These are phyloP conservation scores for Gymnosoma rotundatum DNA, from an alignment of 2,888 invertebrate genomes.

Conservation along the genomic window DNA sequence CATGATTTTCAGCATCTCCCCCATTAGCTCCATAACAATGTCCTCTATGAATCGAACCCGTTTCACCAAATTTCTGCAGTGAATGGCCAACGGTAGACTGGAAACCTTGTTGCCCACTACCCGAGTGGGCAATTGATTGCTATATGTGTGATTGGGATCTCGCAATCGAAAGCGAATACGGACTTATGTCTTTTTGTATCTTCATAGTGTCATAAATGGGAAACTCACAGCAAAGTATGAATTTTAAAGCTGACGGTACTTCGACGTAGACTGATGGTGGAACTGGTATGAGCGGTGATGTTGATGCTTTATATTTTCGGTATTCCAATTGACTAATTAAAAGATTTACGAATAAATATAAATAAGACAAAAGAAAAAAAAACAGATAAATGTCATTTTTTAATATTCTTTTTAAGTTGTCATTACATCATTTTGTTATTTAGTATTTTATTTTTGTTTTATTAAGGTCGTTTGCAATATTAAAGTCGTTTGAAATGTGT, in stretches of 20 bases:
- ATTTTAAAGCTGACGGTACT: slow-evolving; percentile 92
- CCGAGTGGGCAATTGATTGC: slow-evolving; percentile 81
- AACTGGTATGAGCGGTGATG: slow-evolving; percentile 94
- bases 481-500: no score
- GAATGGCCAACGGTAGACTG: slow-evolving; percentile 75
- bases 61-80: slow-evolving; percentile 73
- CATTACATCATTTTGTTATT: no score
- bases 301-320: slow-evolving; percentile 92
- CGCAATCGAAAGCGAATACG: slow-evolving; percentile 81
- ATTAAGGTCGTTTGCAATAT: no score
- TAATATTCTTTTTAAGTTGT: no score
- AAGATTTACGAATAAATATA: slow-evolving; percentile 40
- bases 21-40: slow-evolving; percentile 80
- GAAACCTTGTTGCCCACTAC: slow-evolving; percentile 76
- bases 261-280: slow-evolving; percentile 94
- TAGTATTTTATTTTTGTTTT: no score
- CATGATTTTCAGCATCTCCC: slow-evolving; percentile 78
- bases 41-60: slow-evolving; percentile 73
- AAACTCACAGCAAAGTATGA: slow-evolving; percentile 93
- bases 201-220: slow-evolving; percentile 91
- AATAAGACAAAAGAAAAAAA: no score
- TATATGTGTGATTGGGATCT: slow-evolving; percentile 82
- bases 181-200: slow-evolving; percentile 82
- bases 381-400: no score
- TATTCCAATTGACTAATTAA: slow-evolving; percentile 89